Percentiles rank a stretch among this genome's conserved stretches.
Conservation (phyloP, 2,888 invertebrate genomes). For the Dromius quadrimaculatus region DNA sequence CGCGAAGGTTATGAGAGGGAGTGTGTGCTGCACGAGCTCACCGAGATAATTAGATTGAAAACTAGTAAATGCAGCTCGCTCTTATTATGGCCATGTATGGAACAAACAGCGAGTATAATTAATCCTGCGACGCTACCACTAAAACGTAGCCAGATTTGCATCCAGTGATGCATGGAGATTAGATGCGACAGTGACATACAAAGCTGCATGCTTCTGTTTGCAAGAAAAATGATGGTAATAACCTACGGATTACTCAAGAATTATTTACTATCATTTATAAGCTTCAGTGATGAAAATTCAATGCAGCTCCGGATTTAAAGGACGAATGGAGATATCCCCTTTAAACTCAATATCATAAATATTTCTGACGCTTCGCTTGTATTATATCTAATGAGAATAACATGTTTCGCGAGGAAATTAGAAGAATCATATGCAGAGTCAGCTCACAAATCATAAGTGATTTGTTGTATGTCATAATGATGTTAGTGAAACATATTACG, state of each 20-base stretch:
- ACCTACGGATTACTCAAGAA: too few relatives aligned
- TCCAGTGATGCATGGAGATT: not conserved
- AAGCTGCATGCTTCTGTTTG: too few relatives aligned
- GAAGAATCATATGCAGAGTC: slow-evolving; percentile 22
- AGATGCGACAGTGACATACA: too few relatives aligned
- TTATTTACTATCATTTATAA: too few relatives aligned
- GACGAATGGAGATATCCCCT: slow-evolving; percentile 2
- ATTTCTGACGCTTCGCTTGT: slow-evolving; percentile 33
- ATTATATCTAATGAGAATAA: slow-evolving; percentile 47
- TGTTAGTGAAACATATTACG: not conserved
- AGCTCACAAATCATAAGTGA: not conserved
- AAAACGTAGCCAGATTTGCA: slow-evolving; percentile 1
- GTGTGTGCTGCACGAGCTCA: not conserved
- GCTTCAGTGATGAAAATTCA: too few relatives aligned
- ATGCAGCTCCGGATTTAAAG: slow-evolving; percentile 3
- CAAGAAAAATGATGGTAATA: too few relatives aligned
- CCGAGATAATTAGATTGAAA: slow-evolving; percentile 5
- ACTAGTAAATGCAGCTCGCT: not conserved
- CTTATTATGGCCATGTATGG: not conserved
- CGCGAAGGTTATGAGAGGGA: not conserved
- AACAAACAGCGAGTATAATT: not conserved
- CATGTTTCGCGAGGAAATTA: slow-evolving; percentile 34
- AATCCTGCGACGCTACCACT: not conserved
- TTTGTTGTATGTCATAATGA: not conserved
- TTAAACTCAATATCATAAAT: slow-evolving; percentile 49